phyloP scores from a whole-genome alignment of 2,888 invertebrate species.

The Dynastes tityus region DNA sequence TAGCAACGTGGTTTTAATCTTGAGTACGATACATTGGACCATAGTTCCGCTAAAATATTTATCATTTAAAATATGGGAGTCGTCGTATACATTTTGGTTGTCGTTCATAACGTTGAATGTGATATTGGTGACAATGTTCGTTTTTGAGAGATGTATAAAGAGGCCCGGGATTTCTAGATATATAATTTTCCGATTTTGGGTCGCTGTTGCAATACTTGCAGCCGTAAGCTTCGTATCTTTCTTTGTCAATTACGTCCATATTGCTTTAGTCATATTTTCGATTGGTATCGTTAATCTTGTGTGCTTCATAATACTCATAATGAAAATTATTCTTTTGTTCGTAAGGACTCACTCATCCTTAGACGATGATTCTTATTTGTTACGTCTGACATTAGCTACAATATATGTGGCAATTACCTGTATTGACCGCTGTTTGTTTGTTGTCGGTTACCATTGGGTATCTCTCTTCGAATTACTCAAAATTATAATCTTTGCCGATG shows the following conservation, averaged over 20 bases:
- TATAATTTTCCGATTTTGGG: constrained; percentile 30
- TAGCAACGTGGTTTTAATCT: constrained; percentile 22
- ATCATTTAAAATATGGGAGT: background rate
- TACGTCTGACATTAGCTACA: constrained; percentile 4
- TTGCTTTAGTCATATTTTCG: constrained; percentile 12
- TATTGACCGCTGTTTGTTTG: constrained; percentile 24
- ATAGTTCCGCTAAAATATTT: constrained; percentile 13
- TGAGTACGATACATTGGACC: constrained; percentile 27
- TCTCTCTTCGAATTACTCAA: constrained; percentile 14
- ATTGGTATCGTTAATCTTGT: constrained; percentile 15
- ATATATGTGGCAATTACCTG: constrained; percentile 3
- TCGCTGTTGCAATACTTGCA: constrained; percentile 6
- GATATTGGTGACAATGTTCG: constrained; percentile 21
- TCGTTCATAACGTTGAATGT: constrained; percentile 14
- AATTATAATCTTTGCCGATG: constrained; percentile 22
- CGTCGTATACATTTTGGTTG: background rate
- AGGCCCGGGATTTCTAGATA: background rate
- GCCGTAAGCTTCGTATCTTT: constrained; percentile 17
- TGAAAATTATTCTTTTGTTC: constrained; percentile 12
- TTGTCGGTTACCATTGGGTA: constrained; percentile 26
- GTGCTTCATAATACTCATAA: constrained; percentile 15
- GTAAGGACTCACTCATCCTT: background rate
- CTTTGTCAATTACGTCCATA: constrained; percentile 28
- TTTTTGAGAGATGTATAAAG: constrained; percentile 12
- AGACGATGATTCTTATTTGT: background rate